Conservation (phyloP, 2,797 vertebrate genomes). For the Apodemus agrarius region DNA sequence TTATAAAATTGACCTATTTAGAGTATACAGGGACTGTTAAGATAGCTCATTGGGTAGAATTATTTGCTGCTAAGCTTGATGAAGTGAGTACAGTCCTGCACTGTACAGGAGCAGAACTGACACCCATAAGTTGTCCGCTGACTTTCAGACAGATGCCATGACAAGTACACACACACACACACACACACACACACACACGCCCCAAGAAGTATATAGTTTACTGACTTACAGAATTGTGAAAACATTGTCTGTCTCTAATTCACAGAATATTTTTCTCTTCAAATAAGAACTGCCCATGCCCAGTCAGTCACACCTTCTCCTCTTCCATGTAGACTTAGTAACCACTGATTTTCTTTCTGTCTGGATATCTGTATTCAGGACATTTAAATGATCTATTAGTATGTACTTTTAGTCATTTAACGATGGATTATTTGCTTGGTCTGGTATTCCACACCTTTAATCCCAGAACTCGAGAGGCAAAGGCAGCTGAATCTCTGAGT, state of each 20-base stretch:
- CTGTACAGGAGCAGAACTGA: neutral
- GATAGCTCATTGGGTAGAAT: neutral
- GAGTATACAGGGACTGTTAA: neutral
- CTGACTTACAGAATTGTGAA: slow-evolving; percentile 15
- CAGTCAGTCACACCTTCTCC: neutral
- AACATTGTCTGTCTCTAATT: neutral
- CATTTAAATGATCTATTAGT: neutral
- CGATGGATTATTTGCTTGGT: neutral
- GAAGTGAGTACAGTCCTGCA: neutral
- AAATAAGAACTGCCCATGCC: neutral
- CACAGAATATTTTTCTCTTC: neutral
- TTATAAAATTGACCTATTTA: neutral
- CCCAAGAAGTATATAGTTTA: neutral
- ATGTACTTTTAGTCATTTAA: neutral
- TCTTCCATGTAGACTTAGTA: neutral
- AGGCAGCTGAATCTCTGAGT: neutral
- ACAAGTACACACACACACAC: neutral
- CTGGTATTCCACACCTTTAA: neutral
- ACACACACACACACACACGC: neutral
- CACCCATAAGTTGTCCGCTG: neutral
- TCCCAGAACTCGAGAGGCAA: neutral
- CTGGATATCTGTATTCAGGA: neutral
- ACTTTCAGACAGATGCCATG: neutral
- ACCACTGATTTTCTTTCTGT: neutral
- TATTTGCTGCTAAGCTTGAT: neutral